A percentile compares a stretch with the other conserved stretches of the same genome.
These are phyloP conservation scores for Pediacus dermestoides DNA, from an alignment of 2,888 invertebrate genomes.

Conservation along the genomic window DNA sequence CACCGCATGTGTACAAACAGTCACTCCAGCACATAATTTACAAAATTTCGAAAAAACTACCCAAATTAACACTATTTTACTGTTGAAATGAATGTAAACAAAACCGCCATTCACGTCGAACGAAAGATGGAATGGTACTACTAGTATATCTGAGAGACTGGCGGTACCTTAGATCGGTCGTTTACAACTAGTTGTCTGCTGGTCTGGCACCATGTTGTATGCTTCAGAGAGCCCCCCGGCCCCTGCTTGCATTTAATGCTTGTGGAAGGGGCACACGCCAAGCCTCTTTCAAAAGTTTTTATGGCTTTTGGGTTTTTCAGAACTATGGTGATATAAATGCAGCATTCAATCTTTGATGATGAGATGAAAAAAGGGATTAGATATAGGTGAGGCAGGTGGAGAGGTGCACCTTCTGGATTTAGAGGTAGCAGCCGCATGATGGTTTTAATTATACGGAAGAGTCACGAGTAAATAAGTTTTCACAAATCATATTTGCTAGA, in stretches of 20 bases:
- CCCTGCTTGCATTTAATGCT: slow-evolving; percentile 11
- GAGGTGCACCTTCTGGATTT: too few relatives aligned
- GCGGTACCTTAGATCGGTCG: slow-evolving; percentile 9
- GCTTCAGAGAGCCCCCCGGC: slow-evolving; percentile 16
- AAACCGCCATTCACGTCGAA: slow-evolving; percentile 6
- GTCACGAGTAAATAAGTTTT: too few relatives aligned
- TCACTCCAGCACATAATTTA: slow-evolving; percentile 21
- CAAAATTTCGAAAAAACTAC: slow-evolving; percentile 12
- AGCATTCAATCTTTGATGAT: too few relatives aligned
- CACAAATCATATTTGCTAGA: too few relatives aligned
- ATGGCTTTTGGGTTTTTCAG: slow-evolving; percentile 4
- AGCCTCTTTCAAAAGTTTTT: slow-evolving; percentile 5
- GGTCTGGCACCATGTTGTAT: slow-evolving; percentile 22
- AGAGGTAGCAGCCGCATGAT: too few relatives aligned
- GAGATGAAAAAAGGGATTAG: too few relatives aligned
- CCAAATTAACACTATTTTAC: slow-evolving; percentile 46
- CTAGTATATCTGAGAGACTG: too few relatives aligned
- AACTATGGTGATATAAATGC: too few relatives aligned
- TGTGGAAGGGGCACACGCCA: slow-evolving; percentile 30
- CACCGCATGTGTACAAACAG: slow-evolving; percentile 28
- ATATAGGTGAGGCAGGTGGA: too few relatives aligned
- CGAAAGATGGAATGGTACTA: too few relatives aligned
- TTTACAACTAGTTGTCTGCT: slow-evolving; percentile 12
- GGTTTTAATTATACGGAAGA: too few relatives aligned
- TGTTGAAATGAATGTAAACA: slow-evolving; percentile 22